These are phyloP conservation scores for Imbricaverruca yamaguchii DNA, from an alignment of 2,888 invertebrate genomes.

Conservation along the genomic window DNA sequence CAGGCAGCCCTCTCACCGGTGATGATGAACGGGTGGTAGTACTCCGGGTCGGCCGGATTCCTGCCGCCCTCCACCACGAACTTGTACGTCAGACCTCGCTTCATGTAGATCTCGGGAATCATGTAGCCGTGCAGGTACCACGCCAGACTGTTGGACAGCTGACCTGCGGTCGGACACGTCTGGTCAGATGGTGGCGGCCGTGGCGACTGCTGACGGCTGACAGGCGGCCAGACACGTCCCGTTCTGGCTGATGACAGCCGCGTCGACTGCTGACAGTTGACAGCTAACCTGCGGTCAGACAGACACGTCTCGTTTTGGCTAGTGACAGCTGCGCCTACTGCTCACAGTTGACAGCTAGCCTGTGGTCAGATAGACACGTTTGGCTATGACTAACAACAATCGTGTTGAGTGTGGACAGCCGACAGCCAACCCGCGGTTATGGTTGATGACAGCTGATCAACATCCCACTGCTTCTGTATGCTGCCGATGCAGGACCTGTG, in stretches of 20 bases:
- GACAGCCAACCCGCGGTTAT: not conserved
- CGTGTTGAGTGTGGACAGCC: not conserved
- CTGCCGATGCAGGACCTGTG: too few relatives aligned
- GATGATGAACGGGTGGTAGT: conserved; percentile 83
- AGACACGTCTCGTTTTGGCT: not conserved
- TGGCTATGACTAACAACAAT: too few relatives aligned
- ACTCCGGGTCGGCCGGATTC: conserved; percentile 73
- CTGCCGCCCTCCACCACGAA: conserved; percentile 76
- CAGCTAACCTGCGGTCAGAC: not conserved
- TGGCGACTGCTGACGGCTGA: too few relatives aligned
- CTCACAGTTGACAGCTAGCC: too few relatives aligned
- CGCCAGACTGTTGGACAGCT: conserved; percentile 54
- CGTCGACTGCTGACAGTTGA: not conserved
- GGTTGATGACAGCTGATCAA: not conserved
- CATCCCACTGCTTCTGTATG: too few relatives aligned
- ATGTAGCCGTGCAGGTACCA: conserved; percentile 91
- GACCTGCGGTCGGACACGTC: too few relatives aligned
- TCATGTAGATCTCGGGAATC: conserved; percentile 76
- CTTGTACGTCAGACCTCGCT: conserved; percentile 73
- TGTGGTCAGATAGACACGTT: too few relatives aligned
- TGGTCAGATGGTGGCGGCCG: too few relatives aligned
- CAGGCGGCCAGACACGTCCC: too few relatives aligned
- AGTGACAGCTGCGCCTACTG: too few relatives aligned
- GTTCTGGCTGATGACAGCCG: too few relatives aligned
- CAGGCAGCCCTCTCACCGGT: conserved; percentile 44